A percentile compares a stretch with the other conserved stretches of the same genome.
Conservation (phyloP, 2,888 invertebrate genomes). For the Lasioglossum villosulum region DNA sequence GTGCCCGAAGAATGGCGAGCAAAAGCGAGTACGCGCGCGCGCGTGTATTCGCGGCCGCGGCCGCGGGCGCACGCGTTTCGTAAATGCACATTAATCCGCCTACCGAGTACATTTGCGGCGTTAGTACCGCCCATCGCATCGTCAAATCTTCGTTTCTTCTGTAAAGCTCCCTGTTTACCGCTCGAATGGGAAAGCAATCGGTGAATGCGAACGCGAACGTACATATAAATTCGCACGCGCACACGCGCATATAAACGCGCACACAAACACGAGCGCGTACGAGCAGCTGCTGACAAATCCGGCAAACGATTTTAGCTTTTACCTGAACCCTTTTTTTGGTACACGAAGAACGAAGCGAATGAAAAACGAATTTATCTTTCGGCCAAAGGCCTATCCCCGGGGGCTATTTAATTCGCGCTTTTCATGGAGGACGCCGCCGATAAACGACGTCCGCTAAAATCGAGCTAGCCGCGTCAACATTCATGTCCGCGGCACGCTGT, state of each 20-base stretch:
- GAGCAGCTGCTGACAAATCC: slow-evolving; percentile 54
- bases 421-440: not conserved
- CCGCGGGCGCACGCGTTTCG: slow-evolving; percentile 69
- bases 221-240: not conserved
- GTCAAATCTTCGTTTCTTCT: slow-evolving; percentile 73
- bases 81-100: slow-evolving; percentile 79
- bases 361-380: slow-evolving; percentile 41
- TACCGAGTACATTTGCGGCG: slow-evolving; percentile 76
- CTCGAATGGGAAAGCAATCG: slow-evolving; percentile 64
- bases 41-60: slow-evolving; percentile 39
- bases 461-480: not conserved
- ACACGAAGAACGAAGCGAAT: slow-evolving; percentile 16
- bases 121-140: slow-evolving; percentile 72
- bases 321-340: slow-evolving; percentile 38
- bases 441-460: slow-evolving; percentile 12
- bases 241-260: slow-evolving; percentile 8
- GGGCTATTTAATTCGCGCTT: slow-evolving; percentile 29
- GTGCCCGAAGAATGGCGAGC: slow-evolving; percentile 14
- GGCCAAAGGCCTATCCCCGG: slow-evolving; percentile 8
- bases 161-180: slow-evolving; percentile 67
- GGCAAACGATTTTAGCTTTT: slow-evolving; percentile 67
- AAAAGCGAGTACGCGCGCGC: slow-evolving; percentile 14
- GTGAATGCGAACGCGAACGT: slow-evolving; percentile 17
- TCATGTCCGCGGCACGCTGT: not conserved
- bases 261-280: slow-evolving; percentile 15